Conservation (phyloP, 2,888 invertebrate genomes). For the Platerodrilus igneus region DNA sequence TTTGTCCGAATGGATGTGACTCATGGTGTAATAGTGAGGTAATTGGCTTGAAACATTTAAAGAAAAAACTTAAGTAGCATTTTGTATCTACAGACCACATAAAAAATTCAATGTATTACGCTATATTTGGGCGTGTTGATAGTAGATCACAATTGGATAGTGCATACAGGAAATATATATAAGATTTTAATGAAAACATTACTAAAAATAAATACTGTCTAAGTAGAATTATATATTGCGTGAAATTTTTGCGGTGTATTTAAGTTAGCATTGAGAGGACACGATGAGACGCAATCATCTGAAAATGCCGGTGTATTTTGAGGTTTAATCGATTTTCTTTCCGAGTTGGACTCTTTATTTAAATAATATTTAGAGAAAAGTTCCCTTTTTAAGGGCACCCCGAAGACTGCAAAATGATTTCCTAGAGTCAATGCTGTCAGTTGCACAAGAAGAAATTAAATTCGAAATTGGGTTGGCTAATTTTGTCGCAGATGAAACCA, state of each 20-base stretch:
- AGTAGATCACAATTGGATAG: constrained; percentile 20
- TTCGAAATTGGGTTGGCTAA: constrained; percentile 22
- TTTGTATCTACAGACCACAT: background rate
- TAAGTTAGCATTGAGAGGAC: constrained; percentile 35
- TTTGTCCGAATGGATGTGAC: background rate
- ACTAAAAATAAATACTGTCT: constrained; percentile 28
- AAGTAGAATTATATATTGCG: constrained; percentile 34
- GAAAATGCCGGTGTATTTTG: constrained; percentile 32
- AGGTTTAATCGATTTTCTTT: constrained; percentile 34
- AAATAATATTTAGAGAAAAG: constrained; percentile 29
- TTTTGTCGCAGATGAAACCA: constrained; percentile 24
- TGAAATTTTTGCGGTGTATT: constrained; percentile 38
- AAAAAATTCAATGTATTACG: background rate
- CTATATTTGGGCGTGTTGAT: constrained; percentile 17
- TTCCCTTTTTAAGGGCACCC: constrained; percentile 34
- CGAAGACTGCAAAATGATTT: constrained; percentile 37
- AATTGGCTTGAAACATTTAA: background rate
- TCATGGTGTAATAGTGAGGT: background rate
- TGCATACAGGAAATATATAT: constrained; percentile 14
- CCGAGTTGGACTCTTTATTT: constrained; percentile 31
- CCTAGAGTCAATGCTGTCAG: constrained; percentile 35
- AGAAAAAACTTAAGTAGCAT: background rate
- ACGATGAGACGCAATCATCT: constrained; percentile 32
- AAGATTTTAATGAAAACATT: constrained; percentile 23
- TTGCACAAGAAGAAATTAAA: constrained; percentile 27